Evolutionary conservation across 2,797 vertebrate genomes (phyloP).

Genomic region (Cottoperca gobio): DNA sequence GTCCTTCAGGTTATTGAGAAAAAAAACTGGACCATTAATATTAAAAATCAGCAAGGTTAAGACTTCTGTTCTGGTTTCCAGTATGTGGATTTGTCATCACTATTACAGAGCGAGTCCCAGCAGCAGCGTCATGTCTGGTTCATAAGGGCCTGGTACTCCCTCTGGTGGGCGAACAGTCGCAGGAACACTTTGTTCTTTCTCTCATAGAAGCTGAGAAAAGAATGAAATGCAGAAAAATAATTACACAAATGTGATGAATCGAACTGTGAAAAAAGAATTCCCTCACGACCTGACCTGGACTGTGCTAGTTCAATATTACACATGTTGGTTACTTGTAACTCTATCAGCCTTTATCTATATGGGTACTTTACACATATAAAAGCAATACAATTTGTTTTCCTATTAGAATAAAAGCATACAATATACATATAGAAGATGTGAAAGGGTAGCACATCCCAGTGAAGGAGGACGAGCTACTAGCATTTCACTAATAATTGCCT

Average conservation of each 20-base stretch:
- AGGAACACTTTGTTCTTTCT: constrained; percentile 93
- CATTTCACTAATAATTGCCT: background rate
- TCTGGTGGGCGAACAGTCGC: constrained; percentile 91
- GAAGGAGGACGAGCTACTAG: background rate
- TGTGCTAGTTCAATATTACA: background rate
- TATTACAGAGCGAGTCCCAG: constrained; percentile 6
- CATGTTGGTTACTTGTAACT: background rate
- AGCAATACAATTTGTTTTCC: background rate
- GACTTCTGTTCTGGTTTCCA: constrained; percentile 9
- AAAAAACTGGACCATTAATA: background rate
- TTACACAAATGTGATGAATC: background rate
- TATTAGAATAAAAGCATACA: background rate
- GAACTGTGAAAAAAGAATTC: background rate
- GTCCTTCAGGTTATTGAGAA: background rate
- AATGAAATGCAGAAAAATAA: background rate
- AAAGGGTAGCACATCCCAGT: background rate
- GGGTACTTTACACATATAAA: background rate
- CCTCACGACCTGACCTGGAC: background rate
- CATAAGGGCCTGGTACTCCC: constrained; percentile 92
- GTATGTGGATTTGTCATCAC: constrained; percentile 27
- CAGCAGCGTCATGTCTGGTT: constrained; percentile 54
- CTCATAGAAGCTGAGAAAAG: constrained; percentile 89
- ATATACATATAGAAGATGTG: background rate
- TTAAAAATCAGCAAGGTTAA: constrained; percentile 18
- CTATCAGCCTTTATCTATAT: background rate